A percentile compares a stretch with the other conserved stretches of the same genome.
Evolutionary conservation across 2,797 vertebrate species (phyloP).

Genomic region (Botia almorhae): DNA sequence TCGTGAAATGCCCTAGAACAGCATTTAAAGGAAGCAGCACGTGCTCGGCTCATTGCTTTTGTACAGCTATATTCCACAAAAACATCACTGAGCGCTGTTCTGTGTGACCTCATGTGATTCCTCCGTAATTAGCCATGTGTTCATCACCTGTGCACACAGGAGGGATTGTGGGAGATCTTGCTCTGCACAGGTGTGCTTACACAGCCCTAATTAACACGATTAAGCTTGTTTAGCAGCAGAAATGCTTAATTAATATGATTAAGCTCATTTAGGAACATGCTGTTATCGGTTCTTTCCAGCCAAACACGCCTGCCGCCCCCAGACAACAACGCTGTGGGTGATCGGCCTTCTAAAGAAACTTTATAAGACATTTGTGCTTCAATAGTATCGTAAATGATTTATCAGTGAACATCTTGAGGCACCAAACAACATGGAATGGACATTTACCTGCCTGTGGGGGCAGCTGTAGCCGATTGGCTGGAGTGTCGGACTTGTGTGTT

Average conservation of each 20-base stretch:
- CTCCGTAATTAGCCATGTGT: constrained; percentile 62
- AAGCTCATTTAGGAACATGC: constrained; percentile 49
- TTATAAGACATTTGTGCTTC: not conserved
- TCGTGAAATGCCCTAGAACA: no score
- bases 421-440: not conserved
- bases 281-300: constrained; percentile 43
- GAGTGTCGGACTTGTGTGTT: no score
- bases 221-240: constrained; percentile 46
- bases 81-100: not conserved
- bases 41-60: not conserved
- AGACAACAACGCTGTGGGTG: constrained; percentile 4
- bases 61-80: not conserved
- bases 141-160: constrained; percentile 3
- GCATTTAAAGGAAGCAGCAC: no score
- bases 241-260: constrained; percentile 51
- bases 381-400: not conserved
- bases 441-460: no score
- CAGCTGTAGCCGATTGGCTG: no score
- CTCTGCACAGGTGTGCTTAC: constrained; percentile 72
- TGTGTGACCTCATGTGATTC: not conserved
- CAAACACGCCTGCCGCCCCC: constrained; percentile 13
- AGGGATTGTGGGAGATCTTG: not conserved
- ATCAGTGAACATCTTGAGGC: not conserved
- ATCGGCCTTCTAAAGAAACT: not conserved
- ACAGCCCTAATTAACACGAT: constrained; percentile 48